Conservation (phyloP, 2,113 vertebrate genomes). For the human region GRCh38 chr4:174049001-174049500, state of each 20-base stretch:
- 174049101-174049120: background rate
- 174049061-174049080: background rate
- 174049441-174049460: background rate
- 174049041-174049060: background rate
- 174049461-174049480: background rate
- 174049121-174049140: background rate
- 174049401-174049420: background rate
- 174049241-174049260: background rate
- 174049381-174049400: background rate
- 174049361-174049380: background rate
- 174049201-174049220: background rate
- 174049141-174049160: background rate
- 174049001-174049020: background rate
- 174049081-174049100: background rate
- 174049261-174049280: background rate
- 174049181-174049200: background rate
- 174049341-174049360: background rate
- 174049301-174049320: background rate
- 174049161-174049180: background rate
- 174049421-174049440: background rate
- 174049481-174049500: background rate
- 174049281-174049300: background rate
- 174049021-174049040: background rate
- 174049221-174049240: background rate
- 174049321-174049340: background rate